Evolutionary conservation across 2,113 vertebrate genomes (phyloP).

Genomic region (Anguilla japonica): DNA sequence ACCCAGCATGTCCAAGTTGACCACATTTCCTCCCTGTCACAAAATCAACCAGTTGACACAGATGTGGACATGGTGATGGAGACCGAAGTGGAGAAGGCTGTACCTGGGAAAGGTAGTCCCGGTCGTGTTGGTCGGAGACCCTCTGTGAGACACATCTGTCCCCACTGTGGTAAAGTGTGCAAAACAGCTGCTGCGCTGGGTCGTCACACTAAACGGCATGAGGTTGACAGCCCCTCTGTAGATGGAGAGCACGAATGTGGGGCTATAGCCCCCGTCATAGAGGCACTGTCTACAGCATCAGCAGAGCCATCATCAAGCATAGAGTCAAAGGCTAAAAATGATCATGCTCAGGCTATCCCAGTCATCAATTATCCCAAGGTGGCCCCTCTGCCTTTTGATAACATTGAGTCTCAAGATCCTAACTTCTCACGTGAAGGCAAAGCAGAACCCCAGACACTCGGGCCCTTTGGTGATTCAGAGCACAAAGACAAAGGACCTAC

Average conservation of each 20-base stretch:
- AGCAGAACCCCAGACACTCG: slow-evolving; percentile 46
- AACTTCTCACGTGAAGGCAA: slow-evolving; percentile 38
- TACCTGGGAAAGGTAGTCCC: slow-evolving; percentile 45
- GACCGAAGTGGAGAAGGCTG: slow-evolving; percentile 49
- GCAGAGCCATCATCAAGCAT: slow-evolving; percentile 43
- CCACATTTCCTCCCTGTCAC: slow-evolving; percentile 29
- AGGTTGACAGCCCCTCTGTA: slow-evolving; percentile 64
- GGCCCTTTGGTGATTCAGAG: slow-evolving; percentile 43
- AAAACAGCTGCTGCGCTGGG: slow-evolving; percentile 82
- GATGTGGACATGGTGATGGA: slow-evolving; percentile 45
- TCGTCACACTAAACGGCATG: slow-evolving; percentile 80
- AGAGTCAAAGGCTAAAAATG: slow-evolving; percentile 49
- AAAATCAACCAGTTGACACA: slow-evolving; percentile 42
- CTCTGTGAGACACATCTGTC: slow-evolving; percentile 76
- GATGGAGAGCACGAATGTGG: slow-evolving; percentile 55
- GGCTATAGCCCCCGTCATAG: slow-evolving; percentile 40
- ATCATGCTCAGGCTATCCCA: slow-evolving; percentile 64
- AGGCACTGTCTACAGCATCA: slow-evolving; percentile 35
- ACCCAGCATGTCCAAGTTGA: slow-evolving; percentile 68
- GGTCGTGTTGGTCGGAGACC: slow-evolving; percentile 75
- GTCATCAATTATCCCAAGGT: slow-evolving; percentile 71
- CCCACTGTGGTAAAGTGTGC: slow-evolving; percentile 83
- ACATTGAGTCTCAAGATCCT: slow-evolving; percentile 35
- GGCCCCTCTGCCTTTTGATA: slow-evolving; percentile 39
- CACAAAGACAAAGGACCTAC: slow-evolving; percentile 27